A percentile compares a stretch with the other conserved stretches of the same genome.
These are phyloP conservation scores for Platanista minor DNA, from an alignment of 2,113 vertebrate species.

Conservation along the genomic window DNA sequence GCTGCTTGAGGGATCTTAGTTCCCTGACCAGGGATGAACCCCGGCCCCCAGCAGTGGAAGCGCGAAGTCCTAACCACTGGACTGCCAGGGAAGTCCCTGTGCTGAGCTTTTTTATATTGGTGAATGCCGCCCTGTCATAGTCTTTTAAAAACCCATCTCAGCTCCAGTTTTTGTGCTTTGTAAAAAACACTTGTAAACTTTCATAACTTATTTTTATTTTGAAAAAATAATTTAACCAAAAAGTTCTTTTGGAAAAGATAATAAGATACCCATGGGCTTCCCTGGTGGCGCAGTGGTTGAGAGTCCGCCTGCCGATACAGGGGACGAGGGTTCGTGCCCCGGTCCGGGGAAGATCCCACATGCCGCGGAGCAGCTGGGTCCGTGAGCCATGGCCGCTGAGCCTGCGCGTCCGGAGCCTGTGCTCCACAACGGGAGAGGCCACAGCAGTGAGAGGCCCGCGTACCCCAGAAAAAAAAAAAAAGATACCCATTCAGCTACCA, in stretches of 20 bases:
- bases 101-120: background rate
- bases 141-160: background rate
- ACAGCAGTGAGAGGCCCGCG: too few species aligned
- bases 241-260: background rate
- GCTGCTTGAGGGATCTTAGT: background rate
- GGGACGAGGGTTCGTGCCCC: too few species aligned
- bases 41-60: background rate
- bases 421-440: too few species aligned
- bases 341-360: too few species aligned
- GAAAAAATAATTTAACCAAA: background rate
- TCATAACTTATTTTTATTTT: background rate
- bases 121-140: background rate
- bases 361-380: too few species aligned
- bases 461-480: too few species aligned
- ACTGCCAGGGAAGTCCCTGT: background rate
- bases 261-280: background rate
- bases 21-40: background rate
- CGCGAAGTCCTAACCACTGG: background rate
- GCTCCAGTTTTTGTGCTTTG: background rate
- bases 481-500: background rate
- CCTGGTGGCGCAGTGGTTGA: too few species aligned
- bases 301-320: too few species aligned
- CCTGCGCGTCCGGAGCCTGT: too few species aligned
- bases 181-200: background rate
- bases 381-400: too few species aligned